Evolutionary conservation across 2,113 vertebrate genomes (phyloP).

Genomic region (Lota lota): DNA sequence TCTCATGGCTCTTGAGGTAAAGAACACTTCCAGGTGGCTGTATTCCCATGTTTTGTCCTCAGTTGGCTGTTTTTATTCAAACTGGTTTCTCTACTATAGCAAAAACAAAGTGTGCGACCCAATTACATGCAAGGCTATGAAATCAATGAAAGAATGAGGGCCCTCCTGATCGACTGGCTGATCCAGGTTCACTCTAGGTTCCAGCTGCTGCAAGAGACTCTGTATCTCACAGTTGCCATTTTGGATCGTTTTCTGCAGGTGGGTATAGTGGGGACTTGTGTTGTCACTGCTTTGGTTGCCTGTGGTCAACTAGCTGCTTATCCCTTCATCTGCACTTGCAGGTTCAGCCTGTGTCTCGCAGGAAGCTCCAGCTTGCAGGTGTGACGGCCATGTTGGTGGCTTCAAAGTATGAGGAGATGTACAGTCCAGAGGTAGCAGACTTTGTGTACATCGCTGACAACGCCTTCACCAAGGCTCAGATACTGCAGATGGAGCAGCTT

Average conservation of each 20-base stretch:
- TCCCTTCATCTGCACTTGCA: slow-evolving; percentile 31
- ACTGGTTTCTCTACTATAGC: slow-evolving; percentile 54
- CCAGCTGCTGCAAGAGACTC: slow-evolving; percentile 88
- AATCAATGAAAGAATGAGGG: slow-evolving; percentile 85
- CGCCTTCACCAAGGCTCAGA: slow-evolving; percentile 80
- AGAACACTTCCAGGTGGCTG: no score
- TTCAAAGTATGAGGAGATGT: slow-evolving; percentile 93
- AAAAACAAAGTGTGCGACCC: slow-evolving; percentile 75
- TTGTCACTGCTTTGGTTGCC: neutral
- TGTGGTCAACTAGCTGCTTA: neutral
- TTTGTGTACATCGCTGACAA: slow-evolving; percentile 93
- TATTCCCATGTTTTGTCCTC: no score
- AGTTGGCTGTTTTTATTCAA: neutral
- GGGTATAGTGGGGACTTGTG: neutral
- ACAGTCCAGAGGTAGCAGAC: slow-evolving; percentile 81
- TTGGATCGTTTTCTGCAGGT: slow-evolving; percentile 92
- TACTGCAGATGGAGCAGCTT: slow-evolving; percentile 86
- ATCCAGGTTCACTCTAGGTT: slow-evolving; percentile 92
- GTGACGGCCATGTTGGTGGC: slow-evolving; percentile 88
- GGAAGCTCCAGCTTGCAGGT: slow-evolving; percentile 88
- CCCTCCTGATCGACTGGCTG: slow-evolving; percentile 93
- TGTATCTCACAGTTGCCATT: slow-evolving; percentile 88
- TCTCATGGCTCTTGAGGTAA: slow-evolving; percentile 83
- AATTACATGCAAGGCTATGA: slow-evolving; percentile 82
- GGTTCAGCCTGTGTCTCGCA: slow-evolving; percentile 81